Base-by-base conservation (phyloP, 1,140 invertebrate genomes). In the Brachionus sp. region DNA sequence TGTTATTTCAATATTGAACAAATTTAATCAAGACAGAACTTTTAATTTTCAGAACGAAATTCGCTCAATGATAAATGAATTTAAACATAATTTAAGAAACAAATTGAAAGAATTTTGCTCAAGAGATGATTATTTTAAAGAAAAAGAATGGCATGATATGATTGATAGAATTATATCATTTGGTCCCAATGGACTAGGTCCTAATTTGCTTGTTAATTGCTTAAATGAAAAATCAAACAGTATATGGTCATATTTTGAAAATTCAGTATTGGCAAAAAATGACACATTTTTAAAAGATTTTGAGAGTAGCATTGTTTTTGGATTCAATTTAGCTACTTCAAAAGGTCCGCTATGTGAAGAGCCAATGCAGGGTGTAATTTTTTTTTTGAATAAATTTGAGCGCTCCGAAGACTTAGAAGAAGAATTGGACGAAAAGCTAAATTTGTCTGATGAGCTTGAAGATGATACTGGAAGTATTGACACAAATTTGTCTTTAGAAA, bases 261-360 rank as follows among this genome's bases (percentile, higher is more conserved):
- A 77, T 13, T 6, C 62, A 42, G 42, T 53, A 19, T 29, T 70
- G 57, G 66, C 82, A 84, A 83, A 84, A 19, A 86, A 86, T 82
- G 84, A 23, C 84, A 33, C 46, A 25, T 33, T 37, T 10, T 57
- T 87, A 3, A 84, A 86, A 75, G 84, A 86, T 16, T 86, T 86
- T 84, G 88, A 89, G 78, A 86, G 86, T 62, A 86, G 86, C 83
- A 92, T 98, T 87, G 91, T 98, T 1, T 96, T 94, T 90, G 96
- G 97, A 2, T 99, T 98, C 88, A 95, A 98, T 91, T 88, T 98
- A 86, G 95, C 95, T 0, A 93, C 94, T 1, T 88, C 93, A 13
- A 92, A 94, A 64, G 96, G 97, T 4, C 95, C 95, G 4, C 87
- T 98, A 19, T 98, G 96, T 90, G 95, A 98, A 87, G 96, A 98